Conservation (phyloP, 2,888 invertebrate genomes). For the Ptilodon capucinus region DNA sequence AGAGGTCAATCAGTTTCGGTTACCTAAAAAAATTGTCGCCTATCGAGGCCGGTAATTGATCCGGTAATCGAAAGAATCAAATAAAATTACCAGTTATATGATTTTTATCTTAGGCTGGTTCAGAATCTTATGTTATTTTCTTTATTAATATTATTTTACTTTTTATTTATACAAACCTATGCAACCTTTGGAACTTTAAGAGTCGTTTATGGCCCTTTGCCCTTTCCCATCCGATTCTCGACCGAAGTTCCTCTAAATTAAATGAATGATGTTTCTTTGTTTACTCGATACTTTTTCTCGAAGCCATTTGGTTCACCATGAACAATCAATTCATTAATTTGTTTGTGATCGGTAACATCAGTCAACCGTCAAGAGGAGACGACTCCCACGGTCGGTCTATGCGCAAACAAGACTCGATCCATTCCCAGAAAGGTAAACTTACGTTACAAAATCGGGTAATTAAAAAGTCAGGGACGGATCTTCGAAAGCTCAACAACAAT, state of each 20-base stretch:
- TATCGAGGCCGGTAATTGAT: slow-evolving; percentile 43
- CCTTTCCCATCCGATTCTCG: slow-evolving; percentile 26
- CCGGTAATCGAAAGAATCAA: slow-evolving; percentile 41
- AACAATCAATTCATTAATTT: slow-evolving; percentile 56
- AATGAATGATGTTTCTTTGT: slow-evolving; percentile 45
- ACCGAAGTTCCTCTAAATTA: slow-evolving; percentile 42
- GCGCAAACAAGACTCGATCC: slow-evolving; percentile 44
- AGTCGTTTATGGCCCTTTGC: slow-evolving; percentile 26
- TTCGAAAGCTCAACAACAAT: slow-evolving; percentile 27
- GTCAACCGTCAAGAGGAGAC: slow-evolving; percentile 67
- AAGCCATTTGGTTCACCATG: slow-evolving; percentile 49
- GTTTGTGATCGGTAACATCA: slow-evolving; percentile 74
- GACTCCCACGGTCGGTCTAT: slow-evolving; percentile 65
- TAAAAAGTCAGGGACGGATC: slow-evolving; percentile 51
- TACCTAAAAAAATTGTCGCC: slow-evolving; percentile 54
- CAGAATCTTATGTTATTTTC: slow-evolving; percentile 11
- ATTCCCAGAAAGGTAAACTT: slow-evolving; percentile 52
- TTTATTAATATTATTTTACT: slow-evolving; percentile 32
- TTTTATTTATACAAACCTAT: slow-evolving; percentile 21
- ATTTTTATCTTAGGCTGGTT: slow-evolving; percentile 32
- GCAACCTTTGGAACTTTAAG: slow-evolving; percentile 27
- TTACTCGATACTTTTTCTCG: slow-evolving; percentile 37
- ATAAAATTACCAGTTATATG: slow-evolving; percentile 33
- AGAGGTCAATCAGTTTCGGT: slow-evolving; percentile 54
- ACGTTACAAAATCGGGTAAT: slow-evolving; percentile 50